These are phyloP conservation scores for Hafferia zeledoni DNA, from an alignment of 2,797 vertebrate genomes.

Conservation along the genomic window DNA sequence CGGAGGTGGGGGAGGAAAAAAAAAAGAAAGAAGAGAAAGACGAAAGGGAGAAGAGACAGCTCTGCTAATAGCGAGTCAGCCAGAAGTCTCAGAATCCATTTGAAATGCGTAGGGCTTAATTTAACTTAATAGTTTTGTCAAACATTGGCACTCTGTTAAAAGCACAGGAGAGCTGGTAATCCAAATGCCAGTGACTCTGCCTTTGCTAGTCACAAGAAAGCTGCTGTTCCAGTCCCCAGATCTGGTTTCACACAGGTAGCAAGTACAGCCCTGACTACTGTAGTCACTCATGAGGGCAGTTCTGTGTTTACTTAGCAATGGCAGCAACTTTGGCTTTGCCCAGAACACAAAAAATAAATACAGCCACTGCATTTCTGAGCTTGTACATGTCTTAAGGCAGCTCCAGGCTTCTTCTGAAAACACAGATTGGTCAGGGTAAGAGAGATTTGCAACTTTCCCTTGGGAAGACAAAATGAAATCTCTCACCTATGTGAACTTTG, in stretches of 20 bases:
- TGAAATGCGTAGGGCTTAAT: slow-evolving; percentile 53
- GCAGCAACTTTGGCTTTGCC: slow-evolving; percentile 37
- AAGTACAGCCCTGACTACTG: slow-evolving; percentile 14
- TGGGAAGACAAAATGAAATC: neutral
- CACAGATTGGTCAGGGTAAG: neutral
- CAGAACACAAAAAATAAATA: slow-evolving; percentile 50
- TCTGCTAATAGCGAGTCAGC: slow-evolving; percentile 53
- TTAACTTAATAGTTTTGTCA: slow-evolving; percentile 70
- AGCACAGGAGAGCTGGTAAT: slow-evolving; percentile 54
- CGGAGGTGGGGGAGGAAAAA: rapidly evolving
- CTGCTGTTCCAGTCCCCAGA: slow-evolving; percentile 32
- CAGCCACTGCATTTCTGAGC: slow-evolving; percentile 52
- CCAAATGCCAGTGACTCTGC: slow-evolving; percentile 36
- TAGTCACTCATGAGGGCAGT: slow-evolving; percentile 43
- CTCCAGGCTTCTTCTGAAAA: slow-evolving; percentile 19
- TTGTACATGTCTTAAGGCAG: slow-evolving; percentile 43
- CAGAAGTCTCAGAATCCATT: slow-evolving; percentile 53
- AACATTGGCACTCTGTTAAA: slow-evolving; percentile 55
- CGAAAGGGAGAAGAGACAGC: slow-evolving; percentile 19
- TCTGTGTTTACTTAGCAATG: slow-evolving; percentile 59
- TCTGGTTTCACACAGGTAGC: neutral
- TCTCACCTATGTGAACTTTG: neutral
- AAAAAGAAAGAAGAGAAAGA: neutral
- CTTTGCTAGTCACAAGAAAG: neutral
- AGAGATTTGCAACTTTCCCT: neutral